A percentile compares a stretch with the other conserved stretches of the same genome.
These are phyloP conservation scores for Nomada lathburiana DNA, from an alignment of 2,888 invertebrate species.

Conservation along the genomic window DNA sequence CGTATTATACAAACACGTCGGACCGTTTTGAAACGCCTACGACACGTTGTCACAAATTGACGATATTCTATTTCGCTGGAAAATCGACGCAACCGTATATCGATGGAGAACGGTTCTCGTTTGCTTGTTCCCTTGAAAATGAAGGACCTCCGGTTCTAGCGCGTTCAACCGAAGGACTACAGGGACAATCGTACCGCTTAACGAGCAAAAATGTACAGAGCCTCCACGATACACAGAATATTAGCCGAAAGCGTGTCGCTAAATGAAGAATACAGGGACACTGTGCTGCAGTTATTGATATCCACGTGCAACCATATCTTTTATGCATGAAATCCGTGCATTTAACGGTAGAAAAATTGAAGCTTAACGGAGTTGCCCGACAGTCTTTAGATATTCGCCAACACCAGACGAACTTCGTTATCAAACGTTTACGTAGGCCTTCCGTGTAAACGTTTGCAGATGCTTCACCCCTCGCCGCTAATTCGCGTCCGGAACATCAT, in stretches of 20 bases:
- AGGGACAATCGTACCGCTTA: not conserved
- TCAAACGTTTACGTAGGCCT: constrained; percentile 50
- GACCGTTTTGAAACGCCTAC: not conserved
- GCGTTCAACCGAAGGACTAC: not conserved
- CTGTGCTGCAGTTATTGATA: not conserved
- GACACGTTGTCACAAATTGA: not conserved
- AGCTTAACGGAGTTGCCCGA: not conserved
- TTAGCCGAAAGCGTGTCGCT: not conserved
- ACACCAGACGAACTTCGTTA: constrained; percentile 39
- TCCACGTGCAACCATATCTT: not conserved
- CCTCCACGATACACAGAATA: not conserved
- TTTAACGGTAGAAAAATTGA: no score
- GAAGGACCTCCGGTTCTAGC: not conserved
- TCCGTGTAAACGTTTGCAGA: constrained; percentile 57
- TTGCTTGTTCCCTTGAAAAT: not conserved
- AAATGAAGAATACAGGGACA: not conserved
- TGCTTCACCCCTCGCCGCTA: constrained; percentile 27
- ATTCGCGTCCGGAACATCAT: constrained; percentile 57
- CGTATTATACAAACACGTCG: not conserved
- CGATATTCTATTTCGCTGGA: not conserved
- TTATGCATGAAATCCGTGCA: not conserved
- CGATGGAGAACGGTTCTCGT: no score
- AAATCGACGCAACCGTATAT: not conserved
- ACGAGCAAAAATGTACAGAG: not conserved
- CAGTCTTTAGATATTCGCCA: not conserved